Percentiles rank a stretch among this genome's conserved stretches.
Conservation (phyloP, 2,888 invertebrate genomes). For the Acleris literana region DNA sequence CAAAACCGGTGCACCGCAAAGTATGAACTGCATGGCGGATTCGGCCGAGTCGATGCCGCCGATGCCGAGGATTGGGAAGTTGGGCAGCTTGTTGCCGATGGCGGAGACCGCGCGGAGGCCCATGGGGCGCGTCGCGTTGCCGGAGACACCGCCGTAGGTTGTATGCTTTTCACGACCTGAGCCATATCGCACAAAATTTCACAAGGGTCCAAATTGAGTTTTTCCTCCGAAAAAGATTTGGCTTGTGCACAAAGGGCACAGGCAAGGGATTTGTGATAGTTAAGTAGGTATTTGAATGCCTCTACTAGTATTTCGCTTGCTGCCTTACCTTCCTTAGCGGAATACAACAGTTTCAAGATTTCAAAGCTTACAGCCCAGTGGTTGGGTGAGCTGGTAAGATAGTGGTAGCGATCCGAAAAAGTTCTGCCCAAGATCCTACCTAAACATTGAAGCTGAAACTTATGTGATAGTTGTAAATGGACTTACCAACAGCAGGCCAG, state of each 20-base stretch:
- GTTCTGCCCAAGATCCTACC: too few species aligned
- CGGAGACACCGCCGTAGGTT: slow-evolving; percentile 97
- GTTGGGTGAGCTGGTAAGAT: too few species aligned
- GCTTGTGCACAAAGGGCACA: too few species aligned
- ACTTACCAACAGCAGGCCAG: slow-evolving; percentile 95
- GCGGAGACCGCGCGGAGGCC: slow-evolving; percentile 95
- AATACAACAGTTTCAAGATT: not conserved
- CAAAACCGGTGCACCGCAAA: slow-evolving; percentile 95
- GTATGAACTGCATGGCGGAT: slow-evolving; percentile 95
- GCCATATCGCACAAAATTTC: too few species aligned
- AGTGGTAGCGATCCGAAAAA: too few species aligned
- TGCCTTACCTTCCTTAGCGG: not conserved
- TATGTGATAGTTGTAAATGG: not conserved
- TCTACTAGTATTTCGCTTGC: too few species aligned
- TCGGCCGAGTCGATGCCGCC: slow-evolving; percentile 99
- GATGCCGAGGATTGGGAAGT: slow-evolving; percentile 96
- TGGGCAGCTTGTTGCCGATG: slow-evolving; percentile 92
- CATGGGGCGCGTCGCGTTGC: slow-evolving; percentile 97
- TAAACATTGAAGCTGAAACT: not conserved
- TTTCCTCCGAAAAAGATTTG: too few species aligned
- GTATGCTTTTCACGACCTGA: slow-evolving; percentile 87
- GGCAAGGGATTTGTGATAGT: too few species aligned
- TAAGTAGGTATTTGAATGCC: too few species aligned
- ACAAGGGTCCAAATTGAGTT: too few species aligned
- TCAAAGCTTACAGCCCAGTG: not conserved